Base-by-base conservation (phyloP, 2,113 vertebrate genomes). In the Chloropsis cyanopogon region DNA sequence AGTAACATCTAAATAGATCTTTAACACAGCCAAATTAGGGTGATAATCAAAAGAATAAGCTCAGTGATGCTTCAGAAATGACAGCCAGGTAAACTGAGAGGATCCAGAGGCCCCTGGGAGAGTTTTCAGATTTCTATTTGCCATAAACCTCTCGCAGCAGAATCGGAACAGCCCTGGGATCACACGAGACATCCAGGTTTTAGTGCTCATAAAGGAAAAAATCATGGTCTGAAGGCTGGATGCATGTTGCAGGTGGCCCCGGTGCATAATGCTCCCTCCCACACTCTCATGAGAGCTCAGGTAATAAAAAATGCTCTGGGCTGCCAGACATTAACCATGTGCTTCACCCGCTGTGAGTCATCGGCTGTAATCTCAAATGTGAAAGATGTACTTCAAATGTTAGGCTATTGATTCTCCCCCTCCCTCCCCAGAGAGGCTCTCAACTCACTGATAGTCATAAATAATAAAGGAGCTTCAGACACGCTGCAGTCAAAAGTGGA, bases 401-500 rank as follows among this genome's bases (percentile, higher is more conserved):
- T 77, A 17, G 41, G 31, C 65, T 80, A 61, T 52, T 41, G 71
- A 88, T 94, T 90, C 59, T 66, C 63, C 72, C 35, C 57, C 29
- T 65, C 52, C 84, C 90, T 93, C 87, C 84, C 22, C 12, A 59
- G 92, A 83, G 65, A 78, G 4, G 15, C 47, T 81, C 68, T 77
- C 60, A 88, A 12, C 68, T 86, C 47, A 41, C 86, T 84, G 80
- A 84, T 93, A 88, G 20, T 96, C 82, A 82, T 86, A 91, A 93
- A 95, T 95, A 88, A 94, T 90, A 86, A 63, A 94, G 26, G 47
- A 93, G n/a, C 21, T 66, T 72, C 61, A 61, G 70, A 49, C 49
- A 41, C 0, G 1, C 60, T 7, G 24, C 44, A 68, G 72, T 63
- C n/a, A 86, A 49, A 82, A 93, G 33, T 69, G 54, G 68, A 39